Evolutionary conservation across 2,113 vertebrate species (phyloP).

Genomic region (Anseranas semipalmata): DNA sequence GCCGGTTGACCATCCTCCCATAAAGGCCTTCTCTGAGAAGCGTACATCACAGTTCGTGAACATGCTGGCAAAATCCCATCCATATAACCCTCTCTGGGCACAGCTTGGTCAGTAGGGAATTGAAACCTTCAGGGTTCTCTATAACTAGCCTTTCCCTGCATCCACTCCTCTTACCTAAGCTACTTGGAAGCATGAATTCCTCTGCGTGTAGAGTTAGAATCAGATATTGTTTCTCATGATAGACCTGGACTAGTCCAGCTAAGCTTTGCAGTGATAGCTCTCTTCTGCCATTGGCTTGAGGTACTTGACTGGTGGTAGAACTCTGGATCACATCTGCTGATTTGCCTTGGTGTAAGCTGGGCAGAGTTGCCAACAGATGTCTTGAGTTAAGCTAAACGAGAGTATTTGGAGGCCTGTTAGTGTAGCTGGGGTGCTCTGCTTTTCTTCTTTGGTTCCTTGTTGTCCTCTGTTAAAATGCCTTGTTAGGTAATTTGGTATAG

Average conservation of each 20-base stretch:
- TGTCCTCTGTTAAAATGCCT: neutral
- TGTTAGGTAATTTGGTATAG: neutral
- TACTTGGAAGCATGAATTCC: neutral
- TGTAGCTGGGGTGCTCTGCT: neutral
- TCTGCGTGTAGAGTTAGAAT: neutral
- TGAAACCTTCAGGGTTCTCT: neutral
- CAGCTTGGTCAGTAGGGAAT: conserved; percentile 83
- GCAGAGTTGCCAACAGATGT: neutral
- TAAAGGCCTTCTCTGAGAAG: conserved; percentile 84
- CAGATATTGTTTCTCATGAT: neutral
- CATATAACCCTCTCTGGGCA: conserved; percentile 90
- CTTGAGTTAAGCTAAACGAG: neutral
- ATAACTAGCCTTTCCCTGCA: neutral
- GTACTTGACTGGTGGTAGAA: neutral
- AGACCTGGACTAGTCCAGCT: neutral
- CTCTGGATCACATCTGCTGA: neutral
- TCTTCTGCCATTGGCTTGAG: neutral
- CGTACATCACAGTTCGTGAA: conserved; percentile 84
- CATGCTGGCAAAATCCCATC: conserved; percentile 86
- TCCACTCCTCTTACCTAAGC: neutral
- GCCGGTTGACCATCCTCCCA: conserved; percentile 85
- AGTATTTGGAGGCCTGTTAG: neutral
- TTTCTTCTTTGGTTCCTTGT: neutral
- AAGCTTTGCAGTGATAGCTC: too few relatives aligned
- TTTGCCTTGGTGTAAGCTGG: neutral